A percentile compares a stretch with the other conserved stretches of the same genome.
Evolutionary conservation across 2,888 invertebrate species (phyloP).

Genomic region (Gasteruption jaculator): DNA sequence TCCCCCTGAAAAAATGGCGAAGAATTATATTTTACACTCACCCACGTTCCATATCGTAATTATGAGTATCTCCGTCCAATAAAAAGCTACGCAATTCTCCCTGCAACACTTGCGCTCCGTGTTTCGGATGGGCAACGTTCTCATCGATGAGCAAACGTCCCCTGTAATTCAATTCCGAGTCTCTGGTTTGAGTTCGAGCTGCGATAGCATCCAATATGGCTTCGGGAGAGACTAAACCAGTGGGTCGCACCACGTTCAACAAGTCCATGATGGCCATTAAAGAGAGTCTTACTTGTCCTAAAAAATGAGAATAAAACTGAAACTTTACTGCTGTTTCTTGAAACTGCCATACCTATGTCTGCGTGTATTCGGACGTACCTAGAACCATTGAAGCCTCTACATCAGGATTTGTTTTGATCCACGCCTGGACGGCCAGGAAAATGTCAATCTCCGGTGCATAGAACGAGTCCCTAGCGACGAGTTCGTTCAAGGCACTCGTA

Average conservation of each 20-base stretch:
- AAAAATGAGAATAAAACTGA: conserved; percentile 13
- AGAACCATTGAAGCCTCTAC: conserved; percentile 48
- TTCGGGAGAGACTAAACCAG: conserved; percentile 82
- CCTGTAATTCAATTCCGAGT: conserved; percentile 77
- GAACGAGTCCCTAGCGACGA: conserved; percentile 89
- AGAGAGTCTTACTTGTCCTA: conserved; percentile 64
- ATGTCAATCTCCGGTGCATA: conserved; percentile 95
- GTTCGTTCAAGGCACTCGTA: conserved; percentile 75
- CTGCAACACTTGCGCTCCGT: conserved; percentile 80
- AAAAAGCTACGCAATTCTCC: conserved; percentile 88
- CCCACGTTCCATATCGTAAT: conserved; percentile 90
- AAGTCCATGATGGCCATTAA: conserved; percentile 86
- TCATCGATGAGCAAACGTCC: conserved; percentile 84
- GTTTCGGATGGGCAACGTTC: conserved; percentile 80
- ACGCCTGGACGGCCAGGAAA: conserved; percentile 82
- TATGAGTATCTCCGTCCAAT: conserved; percentile 81
- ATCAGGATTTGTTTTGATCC: conserved; percentile 78
- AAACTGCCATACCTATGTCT: conserved; percentile 7
- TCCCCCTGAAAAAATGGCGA: not conserved
- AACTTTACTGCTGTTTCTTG: not conserved
- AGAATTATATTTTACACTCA: conserved; percentile 36
- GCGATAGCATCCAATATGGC: conserved; percentile 92
- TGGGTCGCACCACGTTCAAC: conserved; percentile 82
- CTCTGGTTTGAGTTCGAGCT: conserved; percentile 73
- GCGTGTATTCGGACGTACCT: no score